Evolutionary conservation across 2,797 vertebrate genomes (phyloP).

Genomic region (Sitta carolinensis): DNA sequence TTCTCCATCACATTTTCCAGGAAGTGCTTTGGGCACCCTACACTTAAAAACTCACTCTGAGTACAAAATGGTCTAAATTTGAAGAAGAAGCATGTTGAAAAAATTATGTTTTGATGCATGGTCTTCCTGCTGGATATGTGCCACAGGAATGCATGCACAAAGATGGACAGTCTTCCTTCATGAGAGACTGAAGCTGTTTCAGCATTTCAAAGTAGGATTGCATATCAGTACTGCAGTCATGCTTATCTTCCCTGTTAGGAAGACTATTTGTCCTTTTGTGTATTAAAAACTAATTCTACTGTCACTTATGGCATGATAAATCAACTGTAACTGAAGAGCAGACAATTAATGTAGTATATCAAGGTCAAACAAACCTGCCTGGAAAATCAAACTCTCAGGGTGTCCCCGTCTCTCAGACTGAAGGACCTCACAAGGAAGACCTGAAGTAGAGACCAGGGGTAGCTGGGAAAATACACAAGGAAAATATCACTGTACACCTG

Average conservation of each 20-base stretch:
- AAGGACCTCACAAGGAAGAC: neutral
- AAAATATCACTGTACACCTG: neutral
- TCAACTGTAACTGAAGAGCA: neutral
- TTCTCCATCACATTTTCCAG: neutral
- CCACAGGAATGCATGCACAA: neutral
- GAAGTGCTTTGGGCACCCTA: neutral
- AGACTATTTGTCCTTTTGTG: neutral
- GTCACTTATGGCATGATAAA: neutral
- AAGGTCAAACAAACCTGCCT: neutral
- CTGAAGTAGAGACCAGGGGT: neutral
- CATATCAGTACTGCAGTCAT: neutral
- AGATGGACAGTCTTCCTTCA: neutral
- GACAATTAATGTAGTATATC: neutral
- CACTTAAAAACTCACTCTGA: neutral
- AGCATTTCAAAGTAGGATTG: neutral
- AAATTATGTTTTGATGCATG: neutral
- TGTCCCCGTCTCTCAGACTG: rapidly evolving
- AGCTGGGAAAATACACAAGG: neutral
- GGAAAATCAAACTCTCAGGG: neutral
- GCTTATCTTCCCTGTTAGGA: neutral
- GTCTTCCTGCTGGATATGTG: neutral
- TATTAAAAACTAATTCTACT: neutral
- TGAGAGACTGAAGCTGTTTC: neutral
- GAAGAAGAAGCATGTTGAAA: neutral
- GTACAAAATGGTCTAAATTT: neutral